Conservation (phyloP, 2,113 vertebrate species). For the Macquaria ambigua region DNA sequence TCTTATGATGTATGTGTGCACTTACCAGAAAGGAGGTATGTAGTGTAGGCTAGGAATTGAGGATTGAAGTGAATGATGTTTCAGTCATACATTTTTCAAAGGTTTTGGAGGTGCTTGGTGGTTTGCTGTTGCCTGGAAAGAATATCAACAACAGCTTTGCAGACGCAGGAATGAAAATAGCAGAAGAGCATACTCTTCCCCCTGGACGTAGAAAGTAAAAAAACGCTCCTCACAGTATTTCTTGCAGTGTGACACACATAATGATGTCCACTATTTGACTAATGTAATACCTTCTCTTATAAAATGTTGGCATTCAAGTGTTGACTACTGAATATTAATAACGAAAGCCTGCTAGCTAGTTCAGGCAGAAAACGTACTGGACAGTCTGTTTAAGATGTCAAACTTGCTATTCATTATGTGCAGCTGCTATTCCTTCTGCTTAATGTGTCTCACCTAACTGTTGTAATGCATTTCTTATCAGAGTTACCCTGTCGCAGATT, state of each 20-base stretch:
- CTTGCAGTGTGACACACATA: not conserved
- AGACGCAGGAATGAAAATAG: constrained; percentile 1
- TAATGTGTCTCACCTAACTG: not conserved
- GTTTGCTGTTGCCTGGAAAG: constrained; percentile 57
- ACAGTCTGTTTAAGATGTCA: constrained; percentile 9
- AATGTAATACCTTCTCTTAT: not conserved
- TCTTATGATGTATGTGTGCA: constrained; percentile 76
- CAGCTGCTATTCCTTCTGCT: not conserved
- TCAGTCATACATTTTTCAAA: constrained; percentile 79
- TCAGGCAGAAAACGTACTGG: constrained; percentile 26
- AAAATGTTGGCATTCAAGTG: constrained; percentile 31
- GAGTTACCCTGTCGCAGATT: no score
- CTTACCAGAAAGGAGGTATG: constrained; percentile 72
- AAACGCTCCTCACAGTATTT: not conserved
- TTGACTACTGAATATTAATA: constrained; percentile 45
- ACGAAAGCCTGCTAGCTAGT: constrained; percentile 1
- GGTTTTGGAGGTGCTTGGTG: constrained; percentile 55
- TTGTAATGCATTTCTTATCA: not conserved
- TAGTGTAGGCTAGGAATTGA: constrained; percentile 58
- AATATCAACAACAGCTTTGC: constrained; percentile 64
- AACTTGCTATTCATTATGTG: constrained; percentile 1
- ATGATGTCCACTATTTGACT: not conserved
- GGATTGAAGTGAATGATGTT: constrained; percentile 75
- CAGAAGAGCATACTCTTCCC: not conserved
- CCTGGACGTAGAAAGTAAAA: not conserved